phyloP scores from a whole-genome alignment of 2,113 vertebrate genomes.

The Acanthisitta chloris region DNA sequence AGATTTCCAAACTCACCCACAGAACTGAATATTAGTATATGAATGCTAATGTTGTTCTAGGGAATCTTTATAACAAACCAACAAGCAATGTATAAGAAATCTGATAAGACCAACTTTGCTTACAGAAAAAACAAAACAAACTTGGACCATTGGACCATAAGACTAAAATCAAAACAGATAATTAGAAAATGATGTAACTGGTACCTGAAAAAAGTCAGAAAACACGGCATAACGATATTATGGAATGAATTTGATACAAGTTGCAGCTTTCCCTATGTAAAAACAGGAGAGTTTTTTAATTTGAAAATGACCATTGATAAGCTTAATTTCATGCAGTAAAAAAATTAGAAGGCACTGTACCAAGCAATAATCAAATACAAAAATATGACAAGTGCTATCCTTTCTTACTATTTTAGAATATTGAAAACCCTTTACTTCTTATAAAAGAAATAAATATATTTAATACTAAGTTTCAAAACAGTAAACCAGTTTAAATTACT shows the following conservation, averaged over 20 bases:
- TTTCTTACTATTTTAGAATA: background rate
- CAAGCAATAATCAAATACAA: background rate
- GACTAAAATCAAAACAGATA: background rate
- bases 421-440: background rate
- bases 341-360: background rate
- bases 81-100: background rate
- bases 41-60: background rate
- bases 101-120: background rate
- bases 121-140: background rate
- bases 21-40: background rate
- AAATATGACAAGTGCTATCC: background rate
- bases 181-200: background rate
- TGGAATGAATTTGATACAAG: background rate
- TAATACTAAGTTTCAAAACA: background rate
- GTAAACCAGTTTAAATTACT: background rate
- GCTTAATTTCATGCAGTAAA: background rate
- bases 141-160: accelerated
- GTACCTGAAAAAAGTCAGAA: background rate
- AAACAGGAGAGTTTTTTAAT: background rate
- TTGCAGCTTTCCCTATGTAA: background rate
- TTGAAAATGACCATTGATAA: background rate
- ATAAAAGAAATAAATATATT: background rate
- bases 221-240: background rate
- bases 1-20: background rate
- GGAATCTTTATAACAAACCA: background rate